Evolutionary conservation across 2,888 invertebrate genomes (phyloP).

Genomic region (Lutraria lutraria): DNA sequence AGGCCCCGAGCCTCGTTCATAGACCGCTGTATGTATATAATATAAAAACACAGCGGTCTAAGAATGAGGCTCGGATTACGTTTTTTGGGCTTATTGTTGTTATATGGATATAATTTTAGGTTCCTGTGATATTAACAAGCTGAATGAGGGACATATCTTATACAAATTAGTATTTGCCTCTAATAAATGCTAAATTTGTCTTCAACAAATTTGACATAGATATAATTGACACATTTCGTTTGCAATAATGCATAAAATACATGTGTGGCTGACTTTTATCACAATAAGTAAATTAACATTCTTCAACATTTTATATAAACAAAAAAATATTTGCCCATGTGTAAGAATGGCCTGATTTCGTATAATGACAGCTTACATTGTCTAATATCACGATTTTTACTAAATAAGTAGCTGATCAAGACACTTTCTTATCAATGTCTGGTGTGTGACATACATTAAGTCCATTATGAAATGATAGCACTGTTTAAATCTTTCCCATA

Average conservation of each 20-base stretch:
- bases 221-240: not conserved
- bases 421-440: not conserved
- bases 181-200: too few species aligned
- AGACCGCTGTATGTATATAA: too few species aligned
- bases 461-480: not conserved
- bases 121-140: too few species aligned
- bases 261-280: not conserved
- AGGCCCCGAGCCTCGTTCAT: too few species aligned
- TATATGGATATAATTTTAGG: too few species aligned
- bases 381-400: not conserved
- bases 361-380: not conserved
- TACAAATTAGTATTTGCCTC: too few species aligned
- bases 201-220: too few species aligned
- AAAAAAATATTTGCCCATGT: not conserved
- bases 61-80: too few species aligned
- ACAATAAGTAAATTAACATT: not conserved
- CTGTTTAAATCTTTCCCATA: not conserved
- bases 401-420: not conserved
- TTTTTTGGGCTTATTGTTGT: too few species aligned
- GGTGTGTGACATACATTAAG: not conserved
- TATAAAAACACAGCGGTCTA: too few species aligned
- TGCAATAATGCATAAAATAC: not conserved
- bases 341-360: not conserved
- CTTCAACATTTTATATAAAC: not conserved
- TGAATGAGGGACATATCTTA: too few species aligned